Base-by-base conservation (phyloP, 2,888 invertebrate genomes). In the Bruchidius siliquastri region DNA sequence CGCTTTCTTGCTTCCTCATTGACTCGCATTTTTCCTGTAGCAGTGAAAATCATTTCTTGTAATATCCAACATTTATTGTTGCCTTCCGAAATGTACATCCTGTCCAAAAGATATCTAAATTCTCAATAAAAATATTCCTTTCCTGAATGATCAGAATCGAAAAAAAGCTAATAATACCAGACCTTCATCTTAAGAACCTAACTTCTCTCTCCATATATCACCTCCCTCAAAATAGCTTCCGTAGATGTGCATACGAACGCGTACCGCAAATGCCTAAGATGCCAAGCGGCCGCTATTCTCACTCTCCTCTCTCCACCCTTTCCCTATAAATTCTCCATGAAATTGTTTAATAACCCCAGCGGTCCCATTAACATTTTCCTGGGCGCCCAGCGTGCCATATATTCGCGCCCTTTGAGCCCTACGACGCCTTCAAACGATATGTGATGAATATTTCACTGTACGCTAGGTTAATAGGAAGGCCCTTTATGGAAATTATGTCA, bases 321-420 rank as follows among this genome's bases (percentile, higher is more conserved):
- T 49, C 13, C 18, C 49, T 13, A 49, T 49, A 68, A 68, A 68
- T 21, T 68, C 68, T 21, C 21, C 68, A 68, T 68, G 21, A 68
- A 68, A 68, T 68, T 68, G 68, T 68, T 68, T n/a, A 78, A 78
- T 77, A 77, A 78, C 77, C 77, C 75, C 74, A 69, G 72, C 32
- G 72, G 72, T 69, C 30, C 71, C 74, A 78, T 78, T 78, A 79
- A 78, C 77, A 80, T 81, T 80, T 80, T 78, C 77, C 76, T 77
- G 79, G 78, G 79, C 79, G 79, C 78, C 78, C 81, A 78, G 80
- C 77, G 81, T 82, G 82, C 81, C 81, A 81, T 78, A 80, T 81
- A 81, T 82, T 81, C 81, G 75, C 75, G 73, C 81, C 78, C 81
- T 49, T 49, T 49, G 10, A 49, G 49, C 49, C 49, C 18, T 49